Evolutionary conservation across 1,140 invertebrate genomes (phyloP), one percentile per base, ranked within the genome.

Genomic region (Aradophagus sp.): DNA sequence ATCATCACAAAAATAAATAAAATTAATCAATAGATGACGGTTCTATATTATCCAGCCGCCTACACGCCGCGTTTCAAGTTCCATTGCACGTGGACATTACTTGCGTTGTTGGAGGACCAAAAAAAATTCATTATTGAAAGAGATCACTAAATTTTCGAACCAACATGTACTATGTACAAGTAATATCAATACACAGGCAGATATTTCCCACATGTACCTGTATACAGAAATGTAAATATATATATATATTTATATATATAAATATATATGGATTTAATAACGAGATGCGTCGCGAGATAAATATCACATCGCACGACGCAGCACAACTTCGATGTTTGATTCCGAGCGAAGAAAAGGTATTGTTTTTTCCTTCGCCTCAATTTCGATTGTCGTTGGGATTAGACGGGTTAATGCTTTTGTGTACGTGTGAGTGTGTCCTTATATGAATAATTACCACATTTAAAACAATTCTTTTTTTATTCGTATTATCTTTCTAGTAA

Each of bases 371-470:
- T 65, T 65, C 61, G 68, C 68, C 61, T 55, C 55, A 56, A 10
- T 72, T 75, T 79, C 68, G 77, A 82, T 83, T 82, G 76, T 82
- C 77, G 73, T 63, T 77, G 47, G 76, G 69, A 73, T 52, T 80
- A 78, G 39, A 75, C 48, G 66, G 53, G 76, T 61, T 56, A 55
- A 67, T 70, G 44, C 76, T 79, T 58, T n/a, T n/a, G n/a, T n/a
- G n/a, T n/a, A n/a, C n/a, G n/a, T n/a, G n/a, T n/a, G n/a, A n/a
- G n/a, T n/a, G n/a, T n/a, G n/a, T n/a, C n/a, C n/a, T n/a, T n/a
- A n/a, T n/a, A n/a, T n/a, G n/a, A n/a, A n/a, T n/a, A n/a, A n/a
- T n/a, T n/a, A n/a, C n/a, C n/a, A n/a, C n/a, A n/a, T n/a, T n/a
- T n/a, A n/a, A n/a, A n/a, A n/a, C n/a, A n/a, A n/a, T n/a, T n/a